Base-by-base conservation (phyloP, 2,113 vertebrate genomes). In the Ploceus nigricollis region DNA sequence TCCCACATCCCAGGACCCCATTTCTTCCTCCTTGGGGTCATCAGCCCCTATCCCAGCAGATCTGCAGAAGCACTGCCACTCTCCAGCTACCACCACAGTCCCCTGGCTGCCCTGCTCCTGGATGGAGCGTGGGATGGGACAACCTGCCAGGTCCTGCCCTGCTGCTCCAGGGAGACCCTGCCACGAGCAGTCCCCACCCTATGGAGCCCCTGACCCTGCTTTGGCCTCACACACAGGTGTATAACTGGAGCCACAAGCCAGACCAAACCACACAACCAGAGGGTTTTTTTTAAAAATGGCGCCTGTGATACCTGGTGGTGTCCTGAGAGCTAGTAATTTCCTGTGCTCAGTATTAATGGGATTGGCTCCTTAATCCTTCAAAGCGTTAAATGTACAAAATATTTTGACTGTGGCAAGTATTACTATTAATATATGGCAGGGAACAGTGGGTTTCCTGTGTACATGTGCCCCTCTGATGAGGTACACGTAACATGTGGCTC, bases 291-390 rank as follows among this genome's bases (percentile, higher is more conserved):
- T 10, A 63, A 51, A 54, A 10, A 23, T 73, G 45, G 20, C 47
- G 31, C 58, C 81, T 91, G 42, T 0, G 0, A 58, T 93, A 89
- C 63, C 88, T 92, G 73, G 35, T 73, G 64, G 16, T 95, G 64
- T 89, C 53, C 83, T 90, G 66, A 83, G 69, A 64, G 70, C 42
- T 37, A 53, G 94, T 87, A 93, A 94, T 95, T 96, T 97, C 95
- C 95, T 94, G 87, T 79, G 72, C 37, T 95, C 64, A 31, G 44
- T 93, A 94, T 94, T 95, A 96, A 94, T 65, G 81, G 90, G 83
- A 96, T 95, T 85, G 94, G 81, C 69, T 87, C n/a, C 83, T 97
- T 96, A 97, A 96, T 97, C 90, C 94, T 96, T 96, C 95, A 95
- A 96, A 96, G 95, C 4, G 0, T 76, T 95, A 95, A 96, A 94